Conservation (phyloP, 1,140 invertebrate species). For the Pomacea maculata region DNA sequence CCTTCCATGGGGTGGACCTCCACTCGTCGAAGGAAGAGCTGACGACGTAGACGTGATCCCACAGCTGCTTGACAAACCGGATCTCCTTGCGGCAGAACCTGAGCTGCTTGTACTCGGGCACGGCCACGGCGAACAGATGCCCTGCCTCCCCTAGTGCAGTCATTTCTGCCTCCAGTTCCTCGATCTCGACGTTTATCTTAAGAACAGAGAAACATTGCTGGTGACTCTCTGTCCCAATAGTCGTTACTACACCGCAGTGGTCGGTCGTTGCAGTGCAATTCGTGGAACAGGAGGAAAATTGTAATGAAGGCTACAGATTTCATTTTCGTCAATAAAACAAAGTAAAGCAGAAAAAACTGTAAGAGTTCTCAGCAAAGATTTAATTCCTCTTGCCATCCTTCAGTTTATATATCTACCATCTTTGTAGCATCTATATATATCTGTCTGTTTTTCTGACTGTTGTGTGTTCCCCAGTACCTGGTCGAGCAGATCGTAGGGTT, state of each 20-base stretch:
- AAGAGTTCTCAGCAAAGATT: background rate
- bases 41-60: slow-evolving; percentile 94
- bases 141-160: slow-evolving; percentile 85
- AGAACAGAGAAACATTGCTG: slow-evolving; percentile 5
- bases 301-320: too few species aligned
- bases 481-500: slow-evolving; percentile 82
- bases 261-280: too few species aligned
- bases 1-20: slow-evolving; percentile 95
- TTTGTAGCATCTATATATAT: background rate
- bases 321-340: too few species aligned
- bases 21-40: slow-evolving; percentile 90
- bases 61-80: slow-evolving; percentile 89
- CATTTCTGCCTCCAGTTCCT: slow-evolving; percentile 85
- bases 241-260: too few species aligned
- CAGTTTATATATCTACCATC: background rate
- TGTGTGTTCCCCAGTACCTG: slow-evolving; percentile 65
- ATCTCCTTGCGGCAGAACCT: slow-evolving; percentile 92
- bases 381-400: background rate
- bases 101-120: slow-evolving; percentile 91
- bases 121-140: slow-evolving; percentile 90
- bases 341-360: background rate
- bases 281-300: too few species aligned
- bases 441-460: too few species aligned
- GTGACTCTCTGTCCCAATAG: too few species aligned
- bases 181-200: slow-evolving; percentile 75